Evolutionary conservation across 2,888 invertebrate genomes (phyloP).

Genomic region (Cyrtodaria siliqua): DNA sequence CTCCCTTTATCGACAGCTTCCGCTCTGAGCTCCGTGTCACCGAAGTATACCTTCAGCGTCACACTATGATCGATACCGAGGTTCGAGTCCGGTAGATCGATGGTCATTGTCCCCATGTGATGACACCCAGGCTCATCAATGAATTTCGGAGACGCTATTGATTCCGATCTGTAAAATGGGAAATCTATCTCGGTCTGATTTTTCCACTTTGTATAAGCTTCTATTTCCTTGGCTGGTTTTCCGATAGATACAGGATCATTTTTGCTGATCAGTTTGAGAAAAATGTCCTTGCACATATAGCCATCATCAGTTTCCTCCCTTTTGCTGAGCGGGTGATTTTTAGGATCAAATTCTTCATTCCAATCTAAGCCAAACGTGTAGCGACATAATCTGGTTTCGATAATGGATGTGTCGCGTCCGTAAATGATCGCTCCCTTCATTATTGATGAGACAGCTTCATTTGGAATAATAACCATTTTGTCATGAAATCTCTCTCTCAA

Average conservation of each 20-base stretch:
- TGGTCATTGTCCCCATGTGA: slow-evolving; percentile 33
- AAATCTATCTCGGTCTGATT: slow-evolving; percentile 33
- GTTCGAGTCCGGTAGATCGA: slow-evolving; percentile 11
- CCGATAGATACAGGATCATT: slow-evolving; percentile 5
- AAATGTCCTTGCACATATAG: slow-evolving; percentile 43
- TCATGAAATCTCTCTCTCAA: slow-evolving; percentile 21
- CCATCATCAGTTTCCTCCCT: slow-evolving; percentile 40
- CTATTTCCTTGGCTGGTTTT: slow-evolving; percentile 6
- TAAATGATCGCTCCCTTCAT: slow-evolving; percentile 52
- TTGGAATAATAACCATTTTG: slow-evolving; percentile 33
- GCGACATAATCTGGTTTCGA: slow-evolving; percentile 26
- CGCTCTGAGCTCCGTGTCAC: slow-evolving; percentile 28
- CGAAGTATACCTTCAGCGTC: background rate
- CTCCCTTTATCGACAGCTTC: slow-evolving; percentile 37
- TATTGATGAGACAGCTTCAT: slow-evolving; percentile 33
- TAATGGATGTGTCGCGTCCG: slow-evolving; percentile 36
- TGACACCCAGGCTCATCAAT: slow-evolving; percentile 36
- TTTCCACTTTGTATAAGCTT: slow-evolving; percentile 25
- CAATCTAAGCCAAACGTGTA: slow-evolving; percentile 47
- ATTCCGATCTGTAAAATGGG: slow-evolving; percentile 50
- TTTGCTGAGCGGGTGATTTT: slow-evolving; percentile 16
- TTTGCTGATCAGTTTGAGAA: slow-evolving; percentile 27
- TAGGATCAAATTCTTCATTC: slow-evolving; percentile 44
- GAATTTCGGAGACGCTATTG: slow-evolving; percentile 11
- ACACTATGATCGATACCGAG: background rate